Percentiles rank a stretch among this genome's conserved stretches.
phyloP scores from a whole-genome alignment of 92 coral and sea anemone species.

The Phenganax marumi region DNA sequence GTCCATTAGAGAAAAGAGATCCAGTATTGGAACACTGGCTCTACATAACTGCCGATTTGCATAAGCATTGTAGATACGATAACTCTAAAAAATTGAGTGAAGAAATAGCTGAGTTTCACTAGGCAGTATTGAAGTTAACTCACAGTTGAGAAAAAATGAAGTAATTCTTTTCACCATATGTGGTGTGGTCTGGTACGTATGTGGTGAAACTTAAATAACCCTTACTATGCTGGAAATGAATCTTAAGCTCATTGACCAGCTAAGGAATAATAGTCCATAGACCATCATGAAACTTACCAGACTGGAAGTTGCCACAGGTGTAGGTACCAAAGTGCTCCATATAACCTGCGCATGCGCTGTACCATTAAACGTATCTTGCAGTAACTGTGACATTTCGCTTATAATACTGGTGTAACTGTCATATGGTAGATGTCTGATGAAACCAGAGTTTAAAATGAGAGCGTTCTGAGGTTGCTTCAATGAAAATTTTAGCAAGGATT shows the following conservation, averaged over 20 bases:
- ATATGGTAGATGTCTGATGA: conserved; percentile 20
- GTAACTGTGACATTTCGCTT: conserved; percentile 19
- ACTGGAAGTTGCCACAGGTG: neutral
- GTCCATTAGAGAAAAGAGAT: conserved; percentile 19
- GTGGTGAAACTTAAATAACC: too few species aligned
- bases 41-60: conserved; percentile 27
- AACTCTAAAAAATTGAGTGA: conserved; percentile 5
- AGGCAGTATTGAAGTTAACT: neutral
- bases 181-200: too few species aligned
- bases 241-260: neutral
- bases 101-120: neutral
- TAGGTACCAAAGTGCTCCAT: conserved; percentile 30
- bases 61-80: conserved; percentile 29
- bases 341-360: conserved; percentile 26
- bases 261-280: neutral
- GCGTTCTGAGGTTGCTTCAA: conserved; percentile 19
- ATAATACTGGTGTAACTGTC: conserved; percentile 7
- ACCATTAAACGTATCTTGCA: conserved; percentile 7
- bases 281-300: conserved; percentile 6
- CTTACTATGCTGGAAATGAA: too few species aligned
- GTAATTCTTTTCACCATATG: too few species aligned
- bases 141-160: neutral
- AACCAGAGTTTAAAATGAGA: conserved; percentile 16
- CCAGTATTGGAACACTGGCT: conserved; percentile 26
- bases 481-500: conserved; percentile 12